Percentiles rank a stretch among this genome's conserved stretches.
These are phyloP conservation scores for Diplazon laetatorius DNA, from an alignment of 2,888 invertebrate genomes.

Conservation along the genomic window DNA sequence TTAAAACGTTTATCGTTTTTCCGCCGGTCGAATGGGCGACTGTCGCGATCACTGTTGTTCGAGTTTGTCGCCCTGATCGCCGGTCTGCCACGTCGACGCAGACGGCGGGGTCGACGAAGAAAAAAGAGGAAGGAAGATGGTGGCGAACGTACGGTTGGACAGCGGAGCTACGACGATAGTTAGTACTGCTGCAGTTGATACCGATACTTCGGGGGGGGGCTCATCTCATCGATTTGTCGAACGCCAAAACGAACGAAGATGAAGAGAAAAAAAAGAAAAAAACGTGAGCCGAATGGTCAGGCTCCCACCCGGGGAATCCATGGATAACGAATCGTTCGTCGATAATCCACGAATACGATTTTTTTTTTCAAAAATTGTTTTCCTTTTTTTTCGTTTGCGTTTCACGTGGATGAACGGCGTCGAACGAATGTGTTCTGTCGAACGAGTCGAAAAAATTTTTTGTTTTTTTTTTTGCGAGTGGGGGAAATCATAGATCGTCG, in stretches of 20 bases:
- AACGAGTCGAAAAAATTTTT: constrained; percentile 11
- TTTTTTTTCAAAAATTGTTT: too few species aligned
- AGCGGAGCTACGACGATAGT: constrained; percentile 34
- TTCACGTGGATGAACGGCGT: constrained; percentile 33
- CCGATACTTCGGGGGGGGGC: constrained; percentile 6
- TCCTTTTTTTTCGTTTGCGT: constrained; percentile 18
- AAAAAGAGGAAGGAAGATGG: constrained; percentile 42
- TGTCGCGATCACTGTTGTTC: constrained; percentile 20
- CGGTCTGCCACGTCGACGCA: constrained; percentile 48
- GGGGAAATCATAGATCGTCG: constrained; percentile 20
- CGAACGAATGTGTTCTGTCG: not conserved
- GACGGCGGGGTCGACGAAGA: constrained; percentile 64
- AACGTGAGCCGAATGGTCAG: constrained; percentile 3
- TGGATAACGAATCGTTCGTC: constrained; percentile 26
- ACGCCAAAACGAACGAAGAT: constrained; percentile 1
- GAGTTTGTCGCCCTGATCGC: constrained; percentile 25
- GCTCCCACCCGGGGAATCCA: not conserved
- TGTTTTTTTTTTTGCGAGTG: too few species aligned
- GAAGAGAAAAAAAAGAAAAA: not conserved
- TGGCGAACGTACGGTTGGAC: constrained; percentile 31
- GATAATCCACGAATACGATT: constrained; percentile 34
- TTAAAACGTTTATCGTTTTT: too few species aligned
- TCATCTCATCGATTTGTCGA: constrained; percentile 18
- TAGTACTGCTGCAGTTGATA: constrained; percentile 14
- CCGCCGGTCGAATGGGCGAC: too few species aligned